Conservation (phyloP, 2,888 invertebrate species). For the Ophion ellenae region DNA sequence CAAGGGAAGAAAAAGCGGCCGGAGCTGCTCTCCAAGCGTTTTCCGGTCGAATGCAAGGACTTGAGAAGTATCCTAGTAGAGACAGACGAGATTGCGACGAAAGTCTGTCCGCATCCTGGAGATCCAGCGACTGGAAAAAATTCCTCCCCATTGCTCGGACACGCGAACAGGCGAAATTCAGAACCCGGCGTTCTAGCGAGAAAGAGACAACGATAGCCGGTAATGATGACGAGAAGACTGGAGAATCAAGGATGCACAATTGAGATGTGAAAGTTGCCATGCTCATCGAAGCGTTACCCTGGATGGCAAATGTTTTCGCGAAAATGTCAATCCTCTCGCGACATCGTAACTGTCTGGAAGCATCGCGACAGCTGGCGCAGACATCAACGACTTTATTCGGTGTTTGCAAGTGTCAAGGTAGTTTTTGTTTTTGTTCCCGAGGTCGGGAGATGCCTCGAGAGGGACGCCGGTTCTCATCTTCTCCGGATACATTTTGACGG, state of each 20-base stretch:
- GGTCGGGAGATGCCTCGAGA: not conserved
- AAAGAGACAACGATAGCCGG: not conserved
- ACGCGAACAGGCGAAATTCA: not conserved
- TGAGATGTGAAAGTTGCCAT: slow-evolving; percentile 29
- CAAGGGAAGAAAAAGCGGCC: slow-evolving; percentile 46
- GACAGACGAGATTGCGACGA: not conserved
- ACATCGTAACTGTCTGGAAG: slow-evolving; percentile 1
- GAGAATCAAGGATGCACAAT: slow-evolving; percentile 24
- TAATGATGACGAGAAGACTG: slow-evolving; percentile 11
- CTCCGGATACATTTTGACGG: not conserved
- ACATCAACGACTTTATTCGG: not conserved
- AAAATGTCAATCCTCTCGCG: slow-evolving; percentile 27
- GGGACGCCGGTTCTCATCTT: not conserved
- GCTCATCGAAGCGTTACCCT: slow-evolving; percentile 42
- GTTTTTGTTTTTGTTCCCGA: not conserved
- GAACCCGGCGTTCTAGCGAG: not conserved
- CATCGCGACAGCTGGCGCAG: not conserved
- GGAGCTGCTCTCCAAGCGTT: slow-evolving; percentile 40
- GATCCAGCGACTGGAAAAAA: not conserved
- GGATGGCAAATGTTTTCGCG: slow-evolving; percentile 15
- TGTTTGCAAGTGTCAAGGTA: not conserved
- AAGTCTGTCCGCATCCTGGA: slow-evolving; percentile 3
- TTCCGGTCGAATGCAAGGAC: slow-evolving; percentile 50
- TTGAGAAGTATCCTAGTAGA: slow-evolving; percentile 25
- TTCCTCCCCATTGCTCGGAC: slow-evolving; percentile 2